A percentile compares a stretch with the other conserved stretches of the same genome.
Conservation (phyloP, 2,113 vertebrate species). For the Hippopotamus amphibius region DNA sequence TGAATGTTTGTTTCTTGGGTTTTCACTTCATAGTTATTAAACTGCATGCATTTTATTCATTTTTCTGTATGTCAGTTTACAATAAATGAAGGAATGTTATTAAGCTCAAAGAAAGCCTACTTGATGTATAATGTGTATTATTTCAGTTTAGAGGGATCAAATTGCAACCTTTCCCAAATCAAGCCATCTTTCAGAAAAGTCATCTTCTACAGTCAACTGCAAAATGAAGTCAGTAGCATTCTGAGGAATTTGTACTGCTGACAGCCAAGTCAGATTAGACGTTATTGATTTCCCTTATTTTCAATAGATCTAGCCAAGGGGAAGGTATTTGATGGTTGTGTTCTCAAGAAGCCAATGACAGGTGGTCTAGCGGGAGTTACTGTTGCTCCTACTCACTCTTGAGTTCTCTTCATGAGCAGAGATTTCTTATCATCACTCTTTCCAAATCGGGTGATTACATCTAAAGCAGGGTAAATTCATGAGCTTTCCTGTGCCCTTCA, state of each 20-base stretch:
- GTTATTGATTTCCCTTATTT: slow-evolving; percentile 22
- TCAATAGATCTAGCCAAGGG: background rate
- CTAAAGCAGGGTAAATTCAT: slow-evolving; percentile 33
- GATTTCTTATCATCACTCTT: slow-evolving; percentile 14
- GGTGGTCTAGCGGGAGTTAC: background rate
- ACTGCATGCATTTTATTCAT: background rate
- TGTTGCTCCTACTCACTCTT: background rate
- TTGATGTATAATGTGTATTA: background rate
- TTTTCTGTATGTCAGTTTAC: background rate
- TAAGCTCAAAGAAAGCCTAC: background rate
- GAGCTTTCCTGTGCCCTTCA: slow-evolving; percentile 23
- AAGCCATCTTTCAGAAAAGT: slow-evolving; percentile 36
- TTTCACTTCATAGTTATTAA: background rate
- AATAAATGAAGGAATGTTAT: background rate
- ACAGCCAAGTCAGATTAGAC: background rate
- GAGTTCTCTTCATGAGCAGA: background rate
- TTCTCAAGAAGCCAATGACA: background rate
- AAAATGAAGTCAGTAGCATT: background rate
- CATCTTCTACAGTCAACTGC: background rate
- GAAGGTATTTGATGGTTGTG: background rate
- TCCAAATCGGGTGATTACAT: background rate
- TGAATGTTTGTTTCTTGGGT: background rate
- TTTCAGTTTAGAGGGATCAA: background rate
- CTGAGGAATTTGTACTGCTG: background rate
- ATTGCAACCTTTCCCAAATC: background rate